Conservation (phyloP, 2,888 invertebrate genomes). For the Hecatera dysodea region DNA sequence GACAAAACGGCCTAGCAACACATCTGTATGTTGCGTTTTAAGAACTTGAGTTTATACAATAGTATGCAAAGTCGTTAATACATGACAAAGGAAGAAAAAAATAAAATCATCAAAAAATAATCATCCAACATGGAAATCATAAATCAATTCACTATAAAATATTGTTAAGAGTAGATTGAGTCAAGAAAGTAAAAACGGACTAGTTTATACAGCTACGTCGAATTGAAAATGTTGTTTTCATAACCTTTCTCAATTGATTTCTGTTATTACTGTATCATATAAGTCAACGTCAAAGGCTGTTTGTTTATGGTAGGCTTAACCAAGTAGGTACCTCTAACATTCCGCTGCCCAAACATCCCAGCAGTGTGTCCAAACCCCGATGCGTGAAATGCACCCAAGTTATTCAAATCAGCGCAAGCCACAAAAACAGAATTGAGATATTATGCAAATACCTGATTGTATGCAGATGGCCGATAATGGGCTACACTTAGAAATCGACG, state of each 20-base stretch:
- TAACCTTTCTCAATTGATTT: background rate
- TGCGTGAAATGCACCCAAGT: constrained; percentile 69
- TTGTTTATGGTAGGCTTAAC: background rate
- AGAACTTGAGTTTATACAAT: too few species aligned
- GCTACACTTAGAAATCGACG: constrained; percentile 81
- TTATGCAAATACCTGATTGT: constrained; percentile 90
- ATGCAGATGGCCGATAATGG: constrained; percentile 89
- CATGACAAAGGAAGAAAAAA: too few species aligned
- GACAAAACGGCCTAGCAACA: too few species aligned
- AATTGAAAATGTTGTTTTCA: background rate
- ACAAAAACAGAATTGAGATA: constrained; percentile 89
- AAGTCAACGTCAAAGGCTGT: background rate
- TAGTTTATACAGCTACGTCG: background rate
- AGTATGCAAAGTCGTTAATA: too few species aligned
- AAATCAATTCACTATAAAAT: too few species aligned
- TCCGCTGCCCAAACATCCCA: constrained; percentile 24
- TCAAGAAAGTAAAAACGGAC: background rate
- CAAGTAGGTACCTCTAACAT: background rate
- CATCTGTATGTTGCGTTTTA: too few species aligned
- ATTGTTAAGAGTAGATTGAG: too few species aligned
- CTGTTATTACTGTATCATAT: background rate
- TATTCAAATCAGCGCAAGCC: constrained; percentile 76
- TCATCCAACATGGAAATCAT: too few species aligned
- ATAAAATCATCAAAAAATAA: too few species aligned
- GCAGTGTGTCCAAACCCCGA: constrained; percentile 59